Evolutionary conservation across 1,140 invertebrate genomes (phyloP), one percentile per base, ranked within the genome.

Genomic region (Ceratina japonica): DNA sequence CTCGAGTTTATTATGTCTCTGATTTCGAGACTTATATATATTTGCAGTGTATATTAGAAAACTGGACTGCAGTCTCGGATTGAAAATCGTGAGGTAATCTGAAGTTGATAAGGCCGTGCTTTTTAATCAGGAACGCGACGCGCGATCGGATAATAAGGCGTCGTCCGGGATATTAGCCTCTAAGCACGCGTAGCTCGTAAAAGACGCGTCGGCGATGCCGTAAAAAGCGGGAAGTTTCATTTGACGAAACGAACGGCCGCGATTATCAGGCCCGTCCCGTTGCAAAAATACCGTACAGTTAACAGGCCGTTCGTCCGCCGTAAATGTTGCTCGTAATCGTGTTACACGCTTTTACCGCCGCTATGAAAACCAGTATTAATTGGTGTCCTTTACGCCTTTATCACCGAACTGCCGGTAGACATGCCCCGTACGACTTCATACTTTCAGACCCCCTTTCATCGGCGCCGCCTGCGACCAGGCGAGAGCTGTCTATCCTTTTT

Each of bases 351-450:
- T 86, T 86, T 86, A 86, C 59, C 68, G 59, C 77, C 24, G 74
- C 59, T 69, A 86, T 86, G 81, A 86, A 86, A 86, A 77, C 70
- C 59, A 74, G 59, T 86, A 83, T 86, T 86, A 86, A 86, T 86
- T 76, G 81, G 81, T 86, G 73, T 86, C 76, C 80, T 31, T 85
- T 86, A 85, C 84, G 85, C 75, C 80, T 86, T 86, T 86, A 86
- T 86, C 83, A 85, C 56, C 44, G 58, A 77, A 78, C 79, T 68
- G 66, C 73, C 65, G 63, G 63, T 76, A 81, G 51, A 58, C 52
- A 31, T 24, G 56, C 37, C 37, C 51, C 31, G 27, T 58, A 49
- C 74, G 66, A 81, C 62, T 85, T 82, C 77, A 72, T 74, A 63
- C 52, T 54, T 65, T 44, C 56, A 24, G 52, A 72, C 61, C 54